A percentile compares a stretch with the other conserved stretches of the same genome.
These are phyloP conservation scores for Chondrilla cf. caribensis DNA, from an alignment of 37 sponge, comb jelly and placozoan species.

Conservation along the genomic window DNA sequence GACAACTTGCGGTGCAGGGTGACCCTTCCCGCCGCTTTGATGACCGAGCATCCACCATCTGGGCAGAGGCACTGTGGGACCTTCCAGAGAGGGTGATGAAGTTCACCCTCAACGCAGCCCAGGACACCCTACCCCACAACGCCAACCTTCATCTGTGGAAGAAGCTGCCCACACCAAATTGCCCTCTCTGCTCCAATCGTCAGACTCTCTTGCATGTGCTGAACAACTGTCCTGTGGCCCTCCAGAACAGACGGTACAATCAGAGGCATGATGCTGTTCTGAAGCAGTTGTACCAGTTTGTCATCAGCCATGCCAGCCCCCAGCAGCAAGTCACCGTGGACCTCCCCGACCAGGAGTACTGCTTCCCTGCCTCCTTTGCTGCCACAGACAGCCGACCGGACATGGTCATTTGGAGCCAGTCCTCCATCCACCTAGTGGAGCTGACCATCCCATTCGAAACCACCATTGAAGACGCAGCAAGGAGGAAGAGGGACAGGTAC, in stretches of 20 bases:
- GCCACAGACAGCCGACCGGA: constrained; percentile 19
- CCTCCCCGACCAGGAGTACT: constrained; percentile 15
- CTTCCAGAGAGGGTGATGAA: neutral
- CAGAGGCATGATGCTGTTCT: constrained; percentile 26
- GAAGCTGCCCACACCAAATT: neutral
- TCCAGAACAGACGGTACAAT: constrained; percentile 27
- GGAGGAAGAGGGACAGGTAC: constrained; percentile 4
- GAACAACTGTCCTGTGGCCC: constrained; percentile 10
- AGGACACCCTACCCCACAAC: constrained; percentile 37
- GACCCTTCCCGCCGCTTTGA: neutral
- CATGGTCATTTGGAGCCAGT: constrained; percentile 10
- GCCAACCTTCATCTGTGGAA: constrained; percentile 25
- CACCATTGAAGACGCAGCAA: neutral
- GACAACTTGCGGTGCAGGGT: neutral
- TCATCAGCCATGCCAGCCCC: neutral
- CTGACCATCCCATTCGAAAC: constrained; percentile 13
- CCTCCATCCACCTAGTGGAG: constrained; percentile 13
- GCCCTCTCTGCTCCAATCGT: neutral
- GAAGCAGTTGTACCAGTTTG: neutral
- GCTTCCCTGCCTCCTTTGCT: constrained; percentile 17
- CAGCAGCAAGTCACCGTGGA: constrained; percentile 9
- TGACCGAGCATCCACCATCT: neutral
- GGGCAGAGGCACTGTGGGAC: neutral
- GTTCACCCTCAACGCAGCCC: constrained; percentile 2
- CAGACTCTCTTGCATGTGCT: constrained; percentile 9